phyloP scores from a whole-genome alignment of 2,113 vertebrate genomes.

The Rhodinocichla rosea region DNA sequence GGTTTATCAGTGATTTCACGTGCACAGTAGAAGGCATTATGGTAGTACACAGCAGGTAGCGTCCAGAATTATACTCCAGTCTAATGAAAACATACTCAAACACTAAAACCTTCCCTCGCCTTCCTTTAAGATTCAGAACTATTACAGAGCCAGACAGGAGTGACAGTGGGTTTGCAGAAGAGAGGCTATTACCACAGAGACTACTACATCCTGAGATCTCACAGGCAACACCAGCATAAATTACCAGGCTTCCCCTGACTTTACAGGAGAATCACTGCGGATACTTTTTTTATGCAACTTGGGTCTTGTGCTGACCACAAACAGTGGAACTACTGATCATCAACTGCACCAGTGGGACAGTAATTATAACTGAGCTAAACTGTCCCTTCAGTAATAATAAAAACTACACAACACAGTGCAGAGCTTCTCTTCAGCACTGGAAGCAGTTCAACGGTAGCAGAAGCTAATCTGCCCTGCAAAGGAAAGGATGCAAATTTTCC shows the following conservation, averaged over 20 bases:
- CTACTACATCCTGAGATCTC: neutral
- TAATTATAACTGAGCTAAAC: neutral
- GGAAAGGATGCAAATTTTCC: neutral
- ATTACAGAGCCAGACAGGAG: neutral
- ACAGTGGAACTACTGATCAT: neutral
- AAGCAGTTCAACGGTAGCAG: neutral
- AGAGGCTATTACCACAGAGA: neutral
- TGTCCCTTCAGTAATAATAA: neutral
- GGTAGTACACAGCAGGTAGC: accelerated
- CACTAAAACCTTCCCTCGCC: neutral
- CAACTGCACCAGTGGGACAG: neutral
- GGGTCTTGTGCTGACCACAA: neutral
- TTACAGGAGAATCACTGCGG: accelerated
- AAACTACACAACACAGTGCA: neutral
- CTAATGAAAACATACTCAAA: neutral
- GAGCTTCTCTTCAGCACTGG: neutral
- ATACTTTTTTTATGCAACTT: neutral
- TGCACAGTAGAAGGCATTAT: accelerated
- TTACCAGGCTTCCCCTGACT: neutral
- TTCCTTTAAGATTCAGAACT: neutral
- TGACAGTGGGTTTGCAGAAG: neutral
- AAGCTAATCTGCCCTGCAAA: neutral
- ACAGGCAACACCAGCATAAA: neutral
- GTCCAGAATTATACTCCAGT: neutral
- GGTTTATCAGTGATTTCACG: neutral